Base-by-base conservation (phyloP, 2,113 vertebrate species). In the Paratilapia polleni region DNA sequence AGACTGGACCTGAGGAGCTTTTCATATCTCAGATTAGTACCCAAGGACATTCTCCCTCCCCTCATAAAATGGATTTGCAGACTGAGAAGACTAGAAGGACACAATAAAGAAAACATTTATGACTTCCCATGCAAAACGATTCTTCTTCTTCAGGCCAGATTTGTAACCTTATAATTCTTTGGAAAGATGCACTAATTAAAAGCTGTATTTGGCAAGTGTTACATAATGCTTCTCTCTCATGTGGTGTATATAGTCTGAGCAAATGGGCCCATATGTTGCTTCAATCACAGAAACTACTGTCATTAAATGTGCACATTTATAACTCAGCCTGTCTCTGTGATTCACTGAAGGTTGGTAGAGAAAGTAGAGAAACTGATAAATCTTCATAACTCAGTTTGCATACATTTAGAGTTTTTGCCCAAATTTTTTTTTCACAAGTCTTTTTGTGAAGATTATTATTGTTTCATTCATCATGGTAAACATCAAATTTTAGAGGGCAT, bases 1-100 rank as follows among this genome's bases (percentile, higher is more conserved):
- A 96, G 96, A 84, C 80, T 62, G 86, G 85, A 94, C 87, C 85
- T 81, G 87, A 94, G 88, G 85, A 92, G 89, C 87, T 87, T 85
- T 87, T 87, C 66, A 64, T 86, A 89, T 63, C 80, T 80, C 81
- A 92, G 83, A 91, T 92, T 94, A 94, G 93, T 61, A 82, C 61
- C 86, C 88, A 85, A 91, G 91, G 92, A 94, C 84, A 76, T 76
- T 88, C 84, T 82, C 70, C 80, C 58, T 84, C 80, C 83, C 78
- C 43, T 66, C 36, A 26, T 80, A 47, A 80, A 84, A 88, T 62
- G 83, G 91, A 94, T 92, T 91, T 88, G 84, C 91, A 82, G 78
- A 91, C 76, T 24, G 70, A 89, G 68, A 92, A 66, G 74, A 90
- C 82, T 88, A 91, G 70, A 83, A 52, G 64, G 77, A 89, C 34